phyloP scores from a whole-genome alignment of 2,797 vertebrate species.

The Sebastes vulpes region DNA sequence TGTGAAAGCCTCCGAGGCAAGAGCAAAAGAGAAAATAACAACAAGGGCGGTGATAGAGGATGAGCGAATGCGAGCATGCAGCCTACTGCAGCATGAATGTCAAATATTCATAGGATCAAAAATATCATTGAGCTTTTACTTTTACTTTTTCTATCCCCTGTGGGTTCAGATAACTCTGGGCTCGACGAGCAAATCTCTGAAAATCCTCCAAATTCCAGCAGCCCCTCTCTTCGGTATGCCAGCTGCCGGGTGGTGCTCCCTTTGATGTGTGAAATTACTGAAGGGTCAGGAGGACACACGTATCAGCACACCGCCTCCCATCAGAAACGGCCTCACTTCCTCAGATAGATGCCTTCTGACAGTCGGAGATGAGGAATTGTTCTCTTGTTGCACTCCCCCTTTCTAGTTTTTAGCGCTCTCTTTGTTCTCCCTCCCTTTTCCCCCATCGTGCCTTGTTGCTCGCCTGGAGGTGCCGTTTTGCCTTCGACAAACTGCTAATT shows the following conservation, averaged over 20 bases:
- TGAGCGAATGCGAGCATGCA: slow-evolving; percentile 56
- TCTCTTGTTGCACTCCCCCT: slow-evolving; percentile 39
- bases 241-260: slow-evolving; percentile 70
- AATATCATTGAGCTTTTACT: slow-evolving; percentile 85
- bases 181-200: slow-evolving; percentile 83
- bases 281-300: slow-evolving; percentile 73
- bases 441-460: slow-evolving; percentile 45
- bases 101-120: slow-evolving; percentile 88
- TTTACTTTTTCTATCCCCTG: slow-evolving; percentile 73
- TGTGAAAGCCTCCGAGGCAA: slow-evolving; percentile 60
- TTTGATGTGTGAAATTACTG: slow-evolving; percentile 83
- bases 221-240: slow-evolving; percentile 61
- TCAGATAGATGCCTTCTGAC: slow-evolving; percentile 77
- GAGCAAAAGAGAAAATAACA: slow-evolving; percentile 48
- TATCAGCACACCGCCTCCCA: slow-evolving; percentile 69
- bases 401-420: slow-evolving; percentile 24
- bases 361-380: slow-evolving; percentile 77
- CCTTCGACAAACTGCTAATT: slow-evolving; percentile 69
- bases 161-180: slow-evolving; percentile 81
- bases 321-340: slow-evolving; percentile 70
- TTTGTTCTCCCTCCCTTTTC: slow-evolving; percentile 33
- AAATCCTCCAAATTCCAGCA: slow-evolving; percentile 80
- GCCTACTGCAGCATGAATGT: slow-evolving; percentile 80
- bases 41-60: slow-evolving; percentile 57
- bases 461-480: slow-evolving; percentile 54